Base-by-base conservation (phyloP, 1,140 invertebrate species). In the Aphis gossypii region DNA sequence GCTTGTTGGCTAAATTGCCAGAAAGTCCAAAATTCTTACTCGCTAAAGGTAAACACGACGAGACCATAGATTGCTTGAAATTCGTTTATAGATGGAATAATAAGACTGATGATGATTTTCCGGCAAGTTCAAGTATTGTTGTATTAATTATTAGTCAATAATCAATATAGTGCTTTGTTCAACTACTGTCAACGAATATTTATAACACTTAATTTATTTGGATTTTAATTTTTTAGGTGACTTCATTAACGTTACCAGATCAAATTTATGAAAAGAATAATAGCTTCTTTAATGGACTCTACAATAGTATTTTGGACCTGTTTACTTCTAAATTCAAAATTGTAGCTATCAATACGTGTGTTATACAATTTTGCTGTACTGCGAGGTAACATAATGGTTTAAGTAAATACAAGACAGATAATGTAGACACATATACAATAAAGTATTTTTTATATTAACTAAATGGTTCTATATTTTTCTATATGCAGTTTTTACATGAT, bases 1-100 rank as follows among this genome's bases (percentile, higher is more conserved):
- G 97, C 90, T 95, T 98, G 82, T 96, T 99, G 54, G 96, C 98
- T 94, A 96, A 98, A 94, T 96, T 99, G 94, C 98, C 98, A n/a
- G 98, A 99, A 96, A 98, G 98, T 94, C 98, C 98, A 2, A 98
- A 98, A 95, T 99, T 98, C 95, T 95, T 98, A 86, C 96, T 99
- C 84, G 96, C 97, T 7, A 96, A 96, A 94, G 97, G 98, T 94
- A 96, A 96, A 95, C 96, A 97, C 93, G 97, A 98, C 46, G 97
- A 97, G 93, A 97, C 98, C 1, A 95, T 98, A 44, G 96, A 97
- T 94, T 97, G 98, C 48, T 98, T 98, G 95, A 96, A 96, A 93
- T 96, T 96, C 90, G 98, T 98, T 94, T 98, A 98, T 95, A 96
- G 97, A 87, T 96, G 97, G 94, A 98, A 98, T 95, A 98, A 97